Percentiles rank a stretch among this genome's conserved stretches.
These are phyloP conservation scores for Penaeus vannamei DNA, from an alignment of 1,140 invertebrate species.

Conservation along the genomic window DNA sequence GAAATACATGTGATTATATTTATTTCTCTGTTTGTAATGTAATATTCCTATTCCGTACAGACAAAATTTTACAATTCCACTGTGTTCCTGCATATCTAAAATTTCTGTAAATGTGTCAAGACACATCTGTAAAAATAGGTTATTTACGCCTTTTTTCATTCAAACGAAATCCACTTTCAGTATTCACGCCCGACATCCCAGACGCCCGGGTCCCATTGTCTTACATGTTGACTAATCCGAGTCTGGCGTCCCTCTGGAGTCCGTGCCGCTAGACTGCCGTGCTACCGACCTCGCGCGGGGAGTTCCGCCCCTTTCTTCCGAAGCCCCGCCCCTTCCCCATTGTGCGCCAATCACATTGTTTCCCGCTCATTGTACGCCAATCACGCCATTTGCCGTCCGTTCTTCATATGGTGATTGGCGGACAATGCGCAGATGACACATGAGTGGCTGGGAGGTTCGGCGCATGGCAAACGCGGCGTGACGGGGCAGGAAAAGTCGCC, in stretches of 20 bases:
- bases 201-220: background rate
- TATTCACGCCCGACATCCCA: too few relatives aligned
- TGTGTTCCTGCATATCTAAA: too few relatives aligned
- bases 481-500: conserved; percentile 59
- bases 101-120: too few relatives aligned
- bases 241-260: background rate
- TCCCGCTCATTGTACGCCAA: conserved; percentile 63
- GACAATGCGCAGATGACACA: conserved; percentile 59
- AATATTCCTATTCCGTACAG: too few relatives aligned
- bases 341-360: conserved; percentile 59
- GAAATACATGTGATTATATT: too few relatives aligned
- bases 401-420: conserved; percentile 52
- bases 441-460: conserved; percentile 44
- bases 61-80: too few relatives aligned
- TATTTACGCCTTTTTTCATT: too few relatives aligned
- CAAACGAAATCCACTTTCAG: too few relatives aligned
- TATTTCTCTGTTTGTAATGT: too few relatives aligned
- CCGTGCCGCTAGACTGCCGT: background rate
- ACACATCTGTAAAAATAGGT: too few relatives aligned
- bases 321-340: conserved; percentile 47
- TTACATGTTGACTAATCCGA: background rate
- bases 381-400: conserved; percentile 40
- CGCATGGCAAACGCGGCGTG: conserved; percentile 28
- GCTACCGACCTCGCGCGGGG: conserved; percentile 43
- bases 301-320: conserved; percentile 52